These are phyloP conservation scores for Microcebus murinus DNA, from an alignment of 2,113 vertebrate genomes.

Conservation along the genomic window DNA sequence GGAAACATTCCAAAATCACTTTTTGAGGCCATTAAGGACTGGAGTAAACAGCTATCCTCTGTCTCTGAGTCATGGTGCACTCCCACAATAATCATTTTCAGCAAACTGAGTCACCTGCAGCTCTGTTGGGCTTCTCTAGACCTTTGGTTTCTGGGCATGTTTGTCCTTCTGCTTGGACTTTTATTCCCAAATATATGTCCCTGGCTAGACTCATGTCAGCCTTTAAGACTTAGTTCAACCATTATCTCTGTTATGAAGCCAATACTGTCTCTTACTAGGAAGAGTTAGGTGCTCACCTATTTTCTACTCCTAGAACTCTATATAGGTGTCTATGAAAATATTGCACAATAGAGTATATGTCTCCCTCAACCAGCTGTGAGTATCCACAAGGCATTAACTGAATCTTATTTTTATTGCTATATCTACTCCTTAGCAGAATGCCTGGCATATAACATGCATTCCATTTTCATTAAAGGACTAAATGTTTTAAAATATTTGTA, in stretches of 20 bases:
- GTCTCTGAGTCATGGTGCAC: background rate
- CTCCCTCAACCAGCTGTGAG: background rate
- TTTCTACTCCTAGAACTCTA: background rate
- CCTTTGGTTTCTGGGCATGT: background rate
- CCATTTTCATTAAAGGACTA: background rate
- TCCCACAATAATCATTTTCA: background rate
- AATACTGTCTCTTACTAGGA: background rate
- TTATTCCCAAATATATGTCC: background rate
- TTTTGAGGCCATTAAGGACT: background rate
- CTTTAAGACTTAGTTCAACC: background rate
- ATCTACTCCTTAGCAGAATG: background rate
- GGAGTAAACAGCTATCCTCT: background rate
- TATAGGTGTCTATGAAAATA: background rate
- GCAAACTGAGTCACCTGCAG: background rate
- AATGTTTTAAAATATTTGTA: background rate
- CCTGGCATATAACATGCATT: background rate
- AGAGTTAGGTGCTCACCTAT: background rate
- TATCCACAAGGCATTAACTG: background rate
- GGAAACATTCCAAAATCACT: background rate
- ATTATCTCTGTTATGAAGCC: slow-evolving; percentile 7
- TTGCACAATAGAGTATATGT: background rate
- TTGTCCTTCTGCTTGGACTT: background rate
- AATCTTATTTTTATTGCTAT: background rate
- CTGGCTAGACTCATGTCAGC: background rate
- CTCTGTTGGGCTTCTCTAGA: background rate